These are phyloP conservation scores for Holothuria glaberrima DNA, from an alignment of 35 echinoderm and acorn worm genomes.

Conservation along the genomic window DNA sequence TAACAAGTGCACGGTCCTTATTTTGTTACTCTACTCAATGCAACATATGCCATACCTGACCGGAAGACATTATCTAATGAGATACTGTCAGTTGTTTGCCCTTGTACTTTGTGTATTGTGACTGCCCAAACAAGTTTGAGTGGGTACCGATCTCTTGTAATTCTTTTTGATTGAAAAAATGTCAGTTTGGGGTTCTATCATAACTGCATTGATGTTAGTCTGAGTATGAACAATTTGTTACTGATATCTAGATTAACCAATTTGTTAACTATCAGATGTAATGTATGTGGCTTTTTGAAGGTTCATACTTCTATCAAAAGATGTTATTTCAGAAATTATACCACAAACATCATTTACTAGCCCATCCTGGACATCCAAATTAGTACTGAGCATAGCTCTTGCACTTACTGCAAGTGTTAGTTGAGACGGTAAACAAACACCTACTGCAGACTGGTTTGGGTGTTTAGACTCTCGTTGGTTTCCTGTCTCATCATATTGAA, in stretches of 20 bases:
- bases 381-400: background rate
- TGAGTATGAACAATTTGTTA: background rate
- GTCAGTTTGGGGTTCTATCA: background rate
- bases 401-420: background rate
- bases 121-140: slow-evolving; percentile 12
- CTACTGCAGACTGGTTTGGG: too few species aligned
- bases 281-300: background rate
- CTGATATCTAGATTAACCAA: background rate
- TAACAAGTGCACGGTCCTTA: background rate
- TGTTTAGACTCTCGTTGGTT: too few species aligned
- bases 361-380: background rate
- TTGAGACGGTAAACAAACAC: background rate
- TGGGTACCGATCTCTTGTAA: background rate
- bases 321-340: background rate
- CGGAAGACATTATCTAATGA: background rate
- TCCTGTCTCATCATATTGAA: background rate
- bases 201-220: background rate
- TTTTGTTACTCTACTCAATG: background rate
- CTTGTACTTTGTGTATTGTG: slow-evolving; percentile 33
- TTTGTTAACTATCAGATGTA: background rate
- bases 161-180: background rate
- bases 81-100: background rate
- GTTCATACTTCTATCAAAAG: background rate
- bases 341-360: background rate
- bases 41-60: slow-evolving; percentile 23